Percentiles rank a stretch among this genome's conserved stretches.
Conservation (phyloP, 2,113 vertebrate genomes). For the Tachuris rubrigastra region DNA sequence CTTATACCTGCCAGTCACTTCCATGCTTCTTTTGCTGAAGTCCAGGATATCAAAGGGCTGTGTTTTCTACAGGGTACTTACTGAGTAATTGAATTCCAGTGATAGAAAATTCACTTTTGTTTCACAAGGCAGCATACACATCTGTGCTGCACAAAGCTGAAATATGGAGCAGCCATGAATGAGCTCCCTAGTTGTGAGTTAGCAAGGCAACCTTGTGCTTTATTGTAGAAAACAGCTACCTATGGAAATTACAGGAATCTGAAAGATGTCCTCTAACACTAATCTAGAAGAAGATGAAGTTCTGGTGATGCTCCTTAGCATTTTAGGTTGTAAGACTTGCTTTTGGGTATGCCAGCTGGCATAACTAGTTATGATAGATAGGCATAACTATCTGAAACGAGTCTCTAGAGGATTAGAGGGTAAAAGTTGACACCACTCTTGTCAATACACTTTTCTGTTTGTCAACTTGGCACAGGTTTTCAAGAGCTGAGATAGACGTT, state of each 20-base stretch:
- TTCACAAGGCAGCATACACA: neutral
- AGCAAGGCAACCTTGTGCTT: neutral
- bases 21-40: neutral
- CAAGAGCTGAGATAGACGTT: neutral
- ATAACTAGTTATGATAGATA: neutral
- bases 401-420: neutral
- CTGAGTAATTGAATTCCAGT: neutral
- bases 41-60: neutral
- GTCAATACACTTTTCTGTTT: neutral
- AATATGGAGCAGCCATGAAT: neutral
- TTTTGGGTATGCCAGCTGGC: neutral
- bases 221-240: neutral
- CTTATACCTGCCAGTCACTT: neutral
- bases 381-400: neutral
- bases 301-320: neutral
- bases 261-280: neutral
- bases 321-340: neutral
- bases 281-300: neutral
- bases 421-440: neutral
- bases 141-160: neutral
- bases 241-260: neutral
- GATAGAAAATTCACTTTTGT: neutral
- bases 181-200: neutral
- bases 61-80: neutral
- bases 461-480: neutral